These are phyloP conservation scores for Cettia cetti DNA, from an alignment of 2,113 vertebrate species.

Conservation along the genomic window DNA sequence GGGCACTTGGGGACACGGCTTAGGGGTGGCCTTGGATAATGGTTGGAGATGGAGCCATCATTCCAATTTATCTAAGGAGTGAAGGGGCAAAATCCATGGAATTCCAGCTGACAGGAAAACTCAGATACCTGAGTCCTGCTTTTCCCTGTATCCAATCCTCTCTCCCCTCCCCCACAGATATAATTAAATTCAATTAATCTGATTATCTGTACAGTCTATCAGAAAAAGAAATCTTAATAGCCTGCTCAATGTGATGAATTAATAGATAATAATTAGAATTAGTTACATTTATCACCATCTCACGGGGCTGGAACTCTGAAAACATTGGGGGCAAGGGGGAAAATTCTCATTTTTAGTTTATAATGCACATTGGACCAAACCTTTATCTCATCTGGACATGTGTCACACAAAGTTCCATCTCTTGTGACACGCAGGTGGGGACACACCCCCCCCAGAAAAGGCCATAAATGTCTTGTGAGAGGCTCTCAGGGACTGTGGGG, in stretches of 20 bases:
- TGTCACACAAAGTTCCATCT: neutral
- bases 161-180: neutral
- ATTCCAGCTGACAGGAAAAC: neutral
- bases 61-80: no score
- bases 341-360: neutral
- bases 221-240: neutral
- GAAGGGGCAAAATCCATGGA: neutral
- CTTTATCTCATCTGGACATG: rapidly evolving
- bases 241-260: neutral
- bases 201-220: neutral
- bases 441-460: no score
- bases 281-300: neutral
- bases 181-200: neutral
- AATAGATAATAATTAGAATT: neutral
- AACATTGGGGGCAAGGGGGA: neutral
- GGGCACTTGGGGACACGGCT: neutral
- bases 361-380: rapidly evolving
- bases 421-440: neutral
- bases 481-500: neutral
- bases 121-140: neutral
- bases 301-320: neutral
- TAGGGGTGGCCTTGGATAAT: neutral
- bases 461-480: neutral
- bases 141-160: neutral
- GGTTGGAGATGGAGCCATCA: neutral